Evolutionary conservation across 2,797 vertebrate genomes (phyloP).

Genomic region (Gymnoscopelus braueri): DNA sequence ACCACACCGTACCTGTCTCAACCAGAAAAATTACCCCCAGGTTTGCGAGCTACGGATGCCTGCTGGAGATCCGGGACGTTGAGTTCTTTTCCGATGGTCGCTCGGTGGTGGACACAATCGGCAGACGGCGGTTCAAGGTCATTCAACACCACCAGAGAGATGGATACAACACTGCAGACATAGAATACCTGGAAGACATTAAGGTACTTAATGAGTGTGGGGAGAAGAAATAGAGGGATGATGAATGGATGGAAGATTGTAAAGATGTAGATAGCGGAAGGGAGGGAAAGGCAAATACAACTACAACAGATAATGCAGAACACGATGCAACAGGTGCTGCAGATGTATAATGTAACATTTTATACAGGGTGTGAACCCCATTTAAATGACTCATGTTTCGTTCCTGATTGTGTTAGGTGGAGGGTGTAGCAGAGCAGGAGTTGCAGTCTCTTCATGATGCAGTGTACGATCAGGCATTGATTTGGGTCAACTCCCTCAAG

Average conservation of each 20-base stretch:
- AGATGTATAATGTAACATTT: not conserved
- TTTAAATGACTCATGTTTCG: not conserved
- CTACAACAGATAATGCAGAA: not conserved
- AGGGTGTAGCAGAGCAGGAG: constrained; percentile 86
- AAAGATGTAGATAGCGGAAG: not conserved
- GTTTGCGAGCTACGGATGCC: constrained; percentile 91
- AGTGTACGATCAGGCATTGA: constrained; percentile 89
- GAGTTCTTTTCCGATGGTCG: constrained; percentile 92
- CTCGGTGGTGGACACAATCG: constrained; percentile 90
- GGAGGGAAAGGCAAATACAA: not conserved
- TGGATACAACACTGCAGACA: constrained; percentile 92
- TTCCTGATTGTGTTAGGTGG: constrained; percentile 76
- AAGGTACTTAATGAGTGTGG: constrained; percentile 76
- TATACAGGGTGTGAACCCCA: not conserved
- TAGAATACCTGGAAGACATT: constrained; percentile 91
- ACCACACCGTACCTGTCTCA: too few species aligned
- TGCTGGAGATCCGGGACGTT: constrained; percentile 90
- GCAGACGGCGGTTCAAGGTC: constrained; percentile 88
- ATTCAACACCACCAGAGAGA: constrained; percentile 88
- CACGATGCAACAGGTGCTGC: not conserved
- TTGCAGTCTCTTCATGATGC: constrained; percentile 87
- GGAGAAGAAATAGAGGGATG: not conserved
- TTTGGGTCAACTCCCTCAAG: constrained; percentile 92
- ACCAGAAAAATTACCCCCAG: constrained; percentile 31
- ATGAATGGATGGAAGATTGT: not conserved